A percentile compares a stretch with the other conserved stretches of the same genome.
Conservation (phyloP, 2,888 invertebrate species). For the Nephrotoma appendiculata region DNA sequence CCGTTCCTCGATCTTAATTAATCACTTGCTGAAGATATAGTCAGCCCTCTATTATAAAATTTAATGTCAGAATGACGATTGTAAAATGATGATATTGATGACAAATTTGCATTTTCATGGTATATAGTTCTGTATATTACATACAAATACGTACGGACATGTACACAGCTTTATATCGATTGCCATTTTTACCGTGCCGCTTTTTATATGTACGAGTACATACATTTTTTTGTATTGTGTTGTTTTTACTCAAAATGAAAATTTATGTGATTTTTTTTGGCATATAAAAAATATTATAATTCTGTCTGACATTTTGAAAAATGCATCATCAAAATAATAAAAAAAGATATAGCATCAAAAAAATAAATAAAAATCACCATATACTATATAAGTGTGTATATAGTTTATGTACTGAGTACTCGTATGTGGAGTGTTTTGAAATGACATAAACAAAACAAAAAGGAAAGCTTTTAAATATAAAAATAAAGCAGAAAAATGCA, state of each 20-base stretch:
- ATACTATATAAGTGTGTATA: neutral
- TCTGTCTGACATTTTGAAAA: constrained; percentile 2
- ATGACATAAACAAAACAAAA: neutral
- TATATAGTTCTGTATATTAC: neutral
- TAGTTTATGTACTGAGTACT: neutral
- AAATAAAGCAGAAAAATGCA: neutral
- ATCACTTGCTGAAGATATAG: neutral
- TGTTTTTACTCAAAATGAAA: neutral
- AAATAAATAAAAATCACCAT: neutral
- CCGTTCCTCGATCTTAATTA: neutral
- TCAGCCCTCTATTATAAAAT: neutral
- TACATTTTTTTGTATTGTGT: neutral
- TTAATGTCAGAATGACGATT: neutral
- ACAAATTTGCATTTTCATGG: neutral
- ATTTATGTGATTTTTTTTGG: constrained; percentile 1
- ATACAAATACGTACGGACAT: neutral
- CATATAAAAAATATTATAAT: neutral
- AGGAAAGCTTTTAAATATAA: neutral
- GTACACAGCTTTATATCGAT: neutral
- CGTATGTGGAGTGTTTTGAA: neutral
- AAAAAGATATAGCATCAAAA: neutral
- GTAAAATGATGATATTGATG: neutral
- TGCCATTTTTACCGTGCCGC: neutral
- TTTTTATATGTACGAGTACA: neutral
- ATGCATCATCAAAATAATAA: neutral